Conservation (phyloP, 2,888 invertebrate genomes). For the Lamellibrachia columna region DNA sequence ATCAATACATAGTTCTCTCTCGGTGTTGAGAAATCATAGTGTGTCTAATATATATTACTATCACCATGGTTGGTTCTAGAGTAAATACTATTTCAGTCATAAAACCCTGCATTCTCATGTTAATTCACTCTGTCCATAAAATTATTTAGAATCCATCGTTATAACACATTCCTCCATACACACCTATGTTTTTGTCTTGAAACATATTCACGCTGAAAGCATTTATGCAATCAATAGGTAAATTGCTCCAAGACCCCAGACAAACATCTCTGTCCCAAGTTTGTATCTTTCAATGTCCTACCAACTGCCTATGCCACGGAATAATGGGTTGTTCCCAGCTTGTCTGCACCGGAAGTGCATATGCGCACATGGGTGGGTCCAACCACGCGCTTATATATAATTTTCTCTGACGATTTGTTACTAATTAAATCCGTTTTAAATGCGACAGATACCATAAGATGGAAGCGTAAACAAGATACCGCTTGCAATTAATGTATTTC, state of each 20-base stretch:
- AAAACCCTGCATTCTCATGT: no score
- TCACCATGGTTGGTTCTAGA: no score
- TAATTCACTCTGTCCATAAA: no score
- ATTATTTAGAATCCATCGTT: no score
- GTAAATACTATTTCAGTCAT: no score
- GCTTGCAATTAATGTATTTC: background rate
- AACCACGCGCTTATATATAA: background rate
- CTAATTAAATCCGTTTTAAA: constrained; percentile 4
- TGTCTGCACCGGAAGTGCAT: background rate
- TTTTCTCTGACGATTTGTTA: background rate
- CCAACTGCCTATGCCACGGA: background rate
- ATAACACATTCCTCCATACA: no score
- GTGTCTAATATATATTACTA: no score
- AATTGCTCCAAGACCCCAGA: background rate
- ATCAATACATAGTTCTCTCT: no score
- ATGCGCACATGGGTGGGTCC: background rate
- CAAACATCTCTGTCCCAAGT: background rate
- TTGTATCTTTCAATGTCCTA: background rate
- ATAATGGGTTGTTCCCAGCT: background rate
- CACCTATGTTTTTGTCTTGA: no score
- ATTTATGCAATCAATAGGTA: no score
- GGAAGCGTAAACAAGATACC: background rate
- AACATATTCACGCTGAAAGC: no score
- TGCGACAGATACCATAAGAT: background rate
- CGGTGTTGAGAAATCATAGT: no score